Base-by-base conservation (phyloP, 2,113 vertebrate genomes). In the Chloebia gouldiae region DNA sequence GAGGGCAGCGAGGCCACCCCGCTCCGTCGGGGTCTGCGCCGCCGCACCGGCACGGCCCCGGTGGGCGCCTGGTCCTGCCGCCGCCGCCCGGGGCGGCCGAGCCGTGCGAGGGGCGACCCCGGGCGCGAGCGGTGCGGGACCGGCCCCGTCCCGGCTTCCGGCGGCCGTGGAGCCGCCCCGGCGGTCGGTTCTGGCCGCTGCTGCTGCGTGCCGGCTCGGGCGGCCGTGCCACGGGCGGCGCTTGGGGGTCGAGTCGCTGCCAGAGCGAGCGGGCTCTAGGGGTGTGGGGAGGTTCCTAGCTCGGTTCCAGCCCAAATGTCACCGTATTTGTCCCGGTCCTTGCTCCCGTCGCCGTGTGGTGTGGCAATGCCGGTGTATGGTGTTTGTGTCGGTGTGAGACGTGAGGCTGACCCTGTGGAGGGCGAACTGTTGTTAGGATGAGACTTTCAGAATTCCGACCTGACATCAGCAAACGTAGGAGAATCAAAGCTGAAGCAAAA, bases 211-310 rank as follows among this genome's bases (percentile, higher is more conserved):
- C 59, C 20, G 23, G 33, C 25, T 51, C 3, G 17, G 61, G 39
- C 4, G 25, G 61, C 40, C 4, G 10, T 13, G 49, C 21, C 33
- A 14, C 25, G 10, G 76, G 24, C 12, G n/a, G 64, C 35, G n/a
- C 16, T 18, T 3, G 45, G 15, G 37, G 23, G 6, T 39, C 65
- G 15, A 45, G 27, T 24, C 2, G 5, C 6, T 28, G n/a, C 11
- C 12, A 5, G 13, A 11, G 12, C 15, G 18, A 33, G 42, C 25
- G 11, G 31, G 22, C 28, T 22, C 4, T 1, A 11, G 20, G 8
- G 18, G 1, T 28, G 47, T 2, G 30, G 33, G 24, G 10, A 6
- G 11, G 9, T 54, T 4, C 1, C 4, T n/a, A 2, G 1, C n/a
- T 75, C 4, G 3, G 25, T 51, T 59, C 39, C 23, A 45, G 15